Evolutionary conservation across 2,888 invertebrate species (phyloP), one percentile per base, ranked within the genome.

Genomic region (Drosophila bunnanda): DNA sequence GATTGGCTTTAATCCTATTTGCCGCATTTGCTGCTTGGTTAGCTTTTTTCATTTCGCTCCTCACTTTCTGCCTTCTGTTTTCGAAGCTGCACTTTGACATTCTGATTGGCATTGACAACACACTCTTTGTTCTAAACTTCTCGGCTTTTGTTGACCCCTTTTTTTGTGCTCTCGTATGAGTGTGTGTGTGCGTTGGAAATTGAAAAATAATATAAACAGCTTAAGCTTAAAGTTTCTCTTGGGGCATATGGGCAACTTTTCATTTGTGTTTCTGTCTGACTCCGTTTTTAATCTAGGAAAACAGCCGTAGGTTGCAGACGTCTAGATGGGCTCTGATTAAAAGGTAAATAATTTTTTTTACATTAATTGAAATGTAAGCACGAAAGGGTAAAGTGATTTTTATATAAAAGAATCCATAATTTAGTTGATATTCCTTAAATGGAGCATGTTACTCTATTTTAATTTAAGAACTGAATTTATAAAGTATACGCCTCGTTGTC

Each of bases 1-100:
- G 77, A 82, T 88, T 88, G 87, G 76, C 82, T 83, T 81, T 88
- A 81, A 87, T 87, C 86, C 83, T 83, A 83, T 86, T 86, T 86
- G 77, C 79, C 78, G 85, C 77, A 82, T 86, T 87, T 86, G 82
- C 79, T 87, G 87, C 87, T 86, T 82, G 87, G 83, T 77, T 83
- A 85, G 86, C 67, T 80, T 77, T 80, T 60, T 84, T 80, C 77
- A 77, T 82, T 79, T 77, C 50, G 53, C 69, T 58, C 68, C 70
- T 39, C 55, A 17, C 58, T 39, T 30, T 57, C 30, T 46, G 36
- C 54, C 59, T 50, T 66, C 56, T 59, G 69, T 71, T 71, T 79
- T 41, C 64, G 32, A 75, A 77, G 66, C 79, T 79, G 80, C 80
- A 84, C 86, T 79, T 78, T 86, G 85, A 85, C 85, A 85, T 85